A percentile compares a stretch with the other conserved stretches of the same genome.
Conservation (phyloP, 2,113 vertebrate species). For the Tachuris rubrigastra region DNA sequence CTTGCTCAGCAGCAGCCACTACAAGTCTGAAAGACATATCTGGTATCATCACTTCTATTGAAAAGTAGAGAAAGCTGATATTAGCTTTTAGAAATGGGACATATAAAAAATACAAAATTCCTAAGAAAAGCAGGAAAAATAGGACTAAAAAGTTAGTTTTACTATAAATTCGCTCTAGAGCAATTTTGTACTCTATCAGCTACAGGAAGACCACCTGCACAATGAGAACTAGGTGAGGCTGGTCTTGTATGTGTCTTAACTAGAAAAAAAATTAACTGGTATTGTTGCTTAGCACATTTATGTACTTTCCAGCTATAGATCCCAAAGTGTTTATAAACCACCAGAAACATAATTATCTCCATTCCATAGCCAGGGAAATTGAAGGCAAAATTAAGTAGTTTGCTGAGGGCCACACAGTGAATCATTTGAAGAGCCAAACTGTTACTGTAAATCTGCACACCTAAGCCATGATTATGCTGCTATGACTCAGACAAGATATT, state of each 20-base stretch:
- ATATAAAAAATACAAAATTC: neutral
- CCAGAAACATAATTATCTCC: constrained; percentile 44
- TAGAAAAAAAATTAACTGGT: neutral
- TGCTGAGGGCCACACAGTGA: constrained; percentile 37
- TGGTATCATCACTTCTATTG: neutral
- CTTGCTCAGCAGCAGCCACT: neutral
- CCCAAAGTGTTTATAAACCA: constrained; percentile 48
- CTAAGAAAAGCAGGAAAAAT: neutral
- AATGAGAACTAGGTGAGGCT: neutral
- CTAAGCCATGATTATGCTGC: constrained; percentile 41
- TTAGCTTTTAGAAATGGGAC: neutral
- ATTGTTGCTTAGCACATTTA: neutral
- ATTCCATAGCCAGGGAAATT: constrained; percentile 40
- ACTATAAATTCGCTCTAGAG: neutral
- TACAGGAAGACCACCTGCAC: neutral
- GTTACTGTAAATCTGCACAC: constrained; percentile 57
- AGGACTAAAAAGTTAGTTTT: neutral
- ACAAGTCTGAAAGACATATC: neutral
- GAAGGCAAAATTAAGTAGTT: constrained; percentile 50
- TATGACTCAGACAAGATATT: constrained; percentile 32
- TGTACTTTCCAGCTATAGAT: constrained; percentile 26
- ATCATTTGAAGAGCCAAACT: constrained; percentile 51
- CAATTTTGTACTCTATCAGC: neutral
- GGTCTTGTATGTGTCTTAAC: neutral
- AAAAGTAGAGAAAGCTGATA: neutral